Conservation (phyloP, 2,797 vertebrate genomes). For the Galago senegalensis region DNA sequence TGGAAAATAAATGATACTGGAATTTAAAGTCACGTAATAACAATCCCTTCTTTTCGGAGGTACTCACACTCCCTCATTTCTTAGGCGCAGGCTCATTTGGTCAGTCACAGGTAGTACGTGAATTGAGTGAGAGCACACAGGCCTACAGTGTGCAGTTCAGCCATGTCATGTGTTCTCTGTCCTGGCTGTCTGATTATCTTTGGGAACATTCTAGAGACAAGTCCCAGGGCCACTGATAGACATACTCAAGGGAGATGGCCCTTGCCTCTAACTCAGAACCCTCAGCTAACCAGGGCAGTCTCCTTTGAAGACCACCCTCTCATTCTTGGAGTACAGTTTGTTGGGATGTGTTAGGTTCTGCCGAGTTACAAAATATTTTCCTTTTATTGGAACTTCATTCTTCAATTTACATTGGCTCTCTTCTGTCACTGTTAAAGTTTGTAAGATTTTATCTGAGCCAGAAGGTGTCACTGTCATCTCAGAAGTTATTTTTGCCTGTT, state of each 20-base stretch:
- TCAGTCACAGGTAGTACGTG: not conserved
- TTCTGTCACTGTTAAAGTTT: slow-evolving; percentile 41
- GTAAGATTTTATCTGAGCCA: slow-evolving; percentile 56
- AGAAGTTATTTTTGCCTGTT: slow-evolving; percentile 30
- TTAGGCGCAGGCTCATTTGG: not conserved
- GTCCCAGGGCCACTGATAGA: not conserved
- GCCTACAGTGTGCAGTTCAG: not conserved
- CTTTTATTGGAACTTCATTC: slow-evolving; percentile 16
- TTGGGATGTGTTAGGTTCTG: slow-evolving; percentile 2
- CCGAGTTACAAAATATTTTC: not conserved
- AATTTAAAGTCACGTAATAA: slow-evolving; percentile 40
- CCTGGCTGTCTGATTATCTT: not conserved
- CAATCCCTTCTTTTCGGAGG: not conserved
- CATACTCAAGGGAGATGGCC: not conserved
- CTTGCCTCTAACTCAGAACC: not conserved
- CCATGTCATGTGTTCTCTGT: not conserved
- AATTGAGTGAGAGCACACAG: not conserved
- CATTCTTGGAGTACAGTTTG: not conserved
- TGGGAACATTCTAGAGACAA: not conserved
- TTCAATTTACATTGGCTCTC: slow-evolving; percentile 35
- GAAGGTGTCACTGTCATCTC: slow-evolving; percentile 59
- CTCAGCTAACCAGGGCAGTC: not conserved
- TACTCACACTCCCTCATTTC: not conserved
- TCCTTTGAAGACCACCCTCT: slow-evolving; percentile 21
- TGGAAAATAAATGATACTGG: slow-evolving; percentile 33